Evolutionary conservation across 1,140 invertebrate species (phyloP), one percentile per base, ranked within the genome.

Genomic region (Pteromalus puparum): DNA sequence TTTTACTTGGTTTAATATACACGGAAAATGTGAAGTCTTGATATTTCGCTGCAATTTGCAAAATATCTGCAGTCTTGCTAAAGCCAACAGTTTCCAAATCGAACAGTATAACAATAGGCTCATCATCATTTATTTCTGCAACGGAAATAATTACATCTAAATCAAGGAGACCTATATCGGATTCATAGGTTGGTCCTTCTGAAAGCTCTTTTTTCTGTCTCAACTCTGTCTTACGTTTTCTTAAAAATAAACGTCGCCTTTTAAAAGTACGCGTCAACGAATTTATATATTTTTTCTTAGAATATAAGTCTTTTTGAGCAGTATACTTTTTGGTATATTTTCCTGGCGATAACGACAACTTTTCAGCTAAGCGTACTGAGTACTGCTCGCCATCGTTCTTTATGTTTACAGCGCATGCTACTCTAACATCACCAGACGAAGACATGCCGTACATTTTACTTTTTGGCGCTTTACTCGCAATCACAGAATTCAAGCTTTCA

Each of bases 31-130:
- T 81, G 10, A 42, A 80, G 13, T 76, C 21, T 48, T 81, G 2
- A 48, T 65, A 83, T 81, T 85, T 85, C 28, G 76, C 81, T 12
- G 81, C 83, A 70, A 87, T 85, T 81, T 87, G 84, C 24, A 87
- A 70, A 74, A 87, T 85, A 77, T 87, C 84, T 42, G 42, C 34
- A 24, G 75, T 70, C 67, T 83, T 83, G 5, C 10, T 28, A 61
- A 85, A 78, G 28, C 81, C 73, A 4, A 65, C 77, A 9, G 84
- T 87, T 76, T 85, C 83, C 6, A 83, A 77, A 87, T 87, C 75
- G 72, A 85, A 85, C 4, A 85, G 80, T 18, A 85, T 77, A 21
- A 83, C 42, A 77, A 83, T 81, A 12, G 81, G 34, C 53, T 38
- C 18, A 24, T 24, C 1, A 70, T 75, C 73, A 30, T 79, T 30